These are phyloP conservation scores for Aphaenogaster rudis DNA, from an alignment of 1,140 invertebrate species.

Conservation along the genomic window DNA sequence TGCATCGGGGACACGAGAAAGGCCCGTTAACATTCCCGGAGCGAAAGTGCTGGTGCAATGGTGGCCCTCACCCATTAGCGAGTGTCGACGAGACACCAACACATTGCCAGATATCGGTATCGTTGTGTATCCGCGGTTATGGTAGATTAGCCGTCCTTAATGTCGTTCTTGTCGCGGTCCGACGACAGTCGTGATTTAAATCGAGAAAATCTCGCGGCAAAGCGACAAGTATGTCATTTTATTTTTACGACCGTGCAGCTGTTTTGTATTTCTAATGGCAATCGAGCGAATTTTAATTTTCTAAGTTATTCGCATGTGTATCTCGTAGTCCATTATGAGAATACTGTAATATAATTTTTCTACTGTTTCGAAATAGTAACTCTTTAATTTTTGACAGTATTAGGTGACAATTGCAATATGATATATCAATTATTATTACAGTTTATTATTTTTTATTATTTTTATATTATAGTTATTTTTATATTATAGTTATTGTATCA, in stretches of 20 bases:
- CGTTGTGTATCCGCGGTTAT: conserved; percentile 56
- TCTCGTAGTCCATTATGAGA: background rate
- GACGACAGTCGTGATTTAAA: conserved; percentile 46
- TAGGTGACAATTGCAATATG: background rate
- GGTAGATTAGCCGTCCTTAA: conserved; percentile 57
- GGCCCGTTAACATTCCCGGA: conserved; percentile 72
- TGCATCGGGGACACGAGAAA: conserved; percentile 75
- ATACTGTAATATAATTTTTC: background rate
- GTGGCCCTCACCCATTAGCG: conserved; percentile 51
- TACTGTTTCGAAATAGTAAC: background rate
- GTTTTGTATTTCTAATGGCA: background rate
- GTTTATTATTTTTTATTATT: background rate
- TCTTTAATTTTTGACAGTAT: background rate
- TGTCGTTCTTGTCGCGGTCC: conserved; percentile 40
- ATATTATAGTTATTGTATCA: background rate
- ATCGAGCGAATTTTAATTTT: conserved; percentile 30
- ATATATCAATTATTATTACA: background rate
- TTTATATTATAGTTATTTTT: background rate
- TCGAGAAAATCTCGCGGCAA: conserved; percentile 13
- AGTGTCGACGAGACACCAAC: conserved; percentile 61
- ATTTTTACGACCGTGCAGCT: conserved; percentile 6
- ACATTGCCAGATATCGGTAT: conserved; percentile 35
- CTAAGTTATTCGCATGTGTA: background rate
- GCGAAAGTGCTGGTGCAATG: conserved; percentile 34
- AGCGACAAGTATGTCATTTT: conserved; percentile 45